phyloP scores from a whole-genome alignment of 1,140 invertebrate species.

The Diorhabda carinulata region DNA sequence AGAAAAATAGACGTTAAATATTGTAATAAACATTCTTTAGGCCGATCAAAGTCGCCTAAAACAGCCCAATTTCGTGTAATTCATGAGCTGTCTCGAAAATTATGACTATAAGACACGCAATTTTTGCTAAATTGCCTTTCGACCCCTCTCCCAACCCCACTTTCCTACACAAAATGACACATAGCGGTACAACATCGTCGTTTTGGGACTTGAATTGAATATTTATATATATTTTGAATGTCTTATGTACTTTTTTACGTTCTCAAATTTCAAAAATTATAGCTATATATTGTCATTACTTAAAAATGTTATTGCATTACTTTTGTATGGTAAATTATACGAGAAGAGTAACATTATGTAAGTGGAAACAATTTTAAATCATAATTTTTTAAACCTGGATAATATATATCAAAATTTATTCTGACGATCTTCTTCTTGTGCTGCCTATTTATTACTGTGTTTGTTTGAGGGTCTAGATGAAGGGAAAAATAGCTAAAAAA shows the following conservation, averaged over 20 bases:
- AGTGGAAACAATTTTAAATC: no score
- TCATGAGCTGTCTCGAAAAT: not conserved
- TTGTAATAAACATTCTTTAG: not conserved
- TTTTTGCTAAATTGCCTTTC: constrained; percentile 2
- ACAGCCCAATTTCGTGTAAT: constrained; percentile 1
- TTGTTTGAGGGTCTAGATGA: no score
- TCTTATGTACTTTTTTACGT: not conserved
- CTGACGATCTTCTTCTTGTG: no score
- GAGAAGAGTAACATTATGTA: no score
- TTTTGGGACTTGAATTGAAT: not conserved
- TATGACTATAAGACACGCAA: not conserved
- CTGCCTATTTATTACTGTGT: no score
- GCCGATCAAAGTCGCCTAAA: not conserved
- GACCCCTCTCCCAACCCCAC: not conserved
- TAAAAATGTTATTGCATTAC: no score
- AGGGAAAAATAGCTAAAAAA: no score
- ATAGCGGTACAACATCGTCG: not conserved
- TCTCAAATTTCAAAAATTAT: not conserved
- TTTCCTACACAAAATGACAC: not conserved
- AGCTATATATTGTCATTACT: no score
- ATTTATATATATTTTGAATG: not conserved
- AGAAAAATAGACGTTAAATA: not conserved
- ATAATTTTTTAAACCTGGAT: no score
- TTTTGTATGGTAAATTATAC: no score
- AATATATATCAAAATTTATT: no score